Evolutionary conservation across 2,797 vertebrate species (phyloP), one percentile per base, ranked within the genome.

Genomic region (Crenuchus spilurus): DNA sequence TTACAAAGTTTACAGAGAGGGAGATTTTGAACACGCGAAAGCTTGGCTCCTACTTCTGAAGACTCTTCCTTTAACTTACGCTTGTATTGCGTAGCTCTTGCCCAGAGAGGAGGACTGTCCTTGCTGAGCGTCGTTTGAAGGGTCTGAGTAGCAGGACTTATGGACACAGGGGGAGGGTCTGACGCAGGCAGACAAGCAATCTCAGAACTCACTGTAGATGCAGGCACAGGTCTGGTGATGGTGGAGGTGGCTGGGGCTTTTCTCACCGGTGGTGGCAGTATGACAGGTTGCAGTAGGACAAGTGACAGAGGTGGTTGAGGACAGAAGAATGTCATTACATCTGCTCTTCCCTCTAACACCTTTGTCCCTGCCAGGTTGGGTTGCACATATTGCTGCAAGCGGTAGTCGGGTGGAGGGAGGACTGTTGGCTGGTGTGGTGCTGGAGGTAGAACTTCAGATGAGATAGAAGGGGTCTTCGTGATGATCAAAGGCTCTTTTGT

Each of bases 31-130:
- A 63, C 58, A 26, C 28, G 26, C 18, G 48, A 63, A 28, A 48
- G 39, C 58, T 76, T 70, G 67, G 46, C 35, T 70, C 57, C 57
- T 60, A 61, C 42, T 33, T 60, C 9, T 41, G 61, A 60, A 33
- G 33, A 20, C 2, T 52, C 37, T 61, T 73, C n/a, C n/a, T n/a
- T n/a, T n/a, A n/a, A n/a, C n/a, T n/a, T n/a, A n/a, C n/a, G n/a
- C n/a, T n/a, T n/a, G 37, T 60, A 72, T 31, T 52, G 35, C 8
- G 64, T 73, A 54, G 63, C 37, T 28, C 11, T 58, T 10, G 63
- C 52, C 67, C 52, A 58, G 37, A 7, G 9, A 31, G 51, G 39
- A 54, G 16, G 49, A 18, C 26, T 57, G 37, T 6, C 67, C 30
- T 5, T 20, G 16, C 67, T 57, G 10, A 11, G 37, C 13, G 37